phyloP scores from a whole-genome alignment of 2,888 invertebrate genomes.

The Venustoraphidia nigricollis region DNA sequence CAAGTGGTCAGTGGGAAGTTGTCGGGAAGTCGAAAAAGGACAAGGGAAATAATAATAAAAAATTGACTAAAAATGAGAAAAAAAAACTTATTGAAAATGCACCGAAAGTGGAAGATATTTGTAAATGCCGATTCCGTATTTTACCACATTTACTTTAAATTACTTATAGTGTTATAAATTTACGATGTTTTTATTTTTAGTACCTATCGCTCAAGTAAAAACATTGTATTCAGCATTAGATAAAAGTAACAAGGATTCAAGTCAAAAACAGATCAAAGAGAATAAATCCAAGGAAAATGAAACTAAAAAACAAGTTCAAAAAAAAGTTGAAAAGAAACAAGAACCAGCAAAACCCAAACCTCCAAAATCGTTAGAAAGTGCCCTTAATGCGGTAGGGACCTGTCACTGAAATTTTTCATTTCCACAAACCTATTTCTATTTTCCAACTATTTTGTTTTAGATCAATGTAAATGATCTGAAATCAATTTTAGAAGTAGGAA shows the following conservation, averaged over 20 bases:
- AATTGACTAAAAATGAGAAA: constrained; percentile 38
- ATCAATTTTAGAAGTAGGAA: constrained; percentile 36
- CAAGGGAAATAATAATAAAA: constrained; percentile 29
- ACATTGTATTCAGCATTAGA: constrained; percentile 46
- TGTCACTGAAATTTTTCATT: not conserved
- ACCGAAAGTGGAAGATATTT: constrained; percentile 58
- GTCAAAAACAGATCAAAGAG: constrained; percentile 32
- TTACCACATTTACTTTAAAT: not conserved
- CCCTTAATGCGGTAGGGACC: constrained; percentile 37
- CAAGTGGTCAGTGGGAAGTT: constrained; percentile 52
- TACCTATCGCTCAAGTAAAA: constrained; percentile 51
- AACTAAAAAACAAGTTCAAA: constrained; percentile 20
- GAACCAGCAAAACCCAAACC: constrained; percentile 43
- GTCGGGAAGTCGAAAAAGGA: constrained; percentile 52
- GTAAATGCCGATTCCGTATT: constrained; percentile 34
- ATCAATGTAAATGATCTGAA: constrained; percentile 42
- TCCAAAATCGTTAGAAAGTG: constrained; percentile 48
- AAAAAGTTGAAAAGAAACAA: constrained; percentile 29
- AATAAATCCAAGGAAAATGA: constrained; percentile 16
- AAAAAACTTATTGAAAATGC: constrained; percentile 44
- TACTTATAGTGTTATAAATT: constrained; percentile 3
- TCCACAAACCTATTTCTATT: not conserved
- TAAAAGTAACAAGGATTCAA: constrained; percentile 42
- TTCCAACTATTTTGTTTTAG: constrained; percentile 25
- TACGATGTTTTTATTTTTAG: constrained; percentile 27